phyloP scores from a whole-genome alignment of 2,888 invertebrate genomes.

The Melieria crassipennis region DNA sequence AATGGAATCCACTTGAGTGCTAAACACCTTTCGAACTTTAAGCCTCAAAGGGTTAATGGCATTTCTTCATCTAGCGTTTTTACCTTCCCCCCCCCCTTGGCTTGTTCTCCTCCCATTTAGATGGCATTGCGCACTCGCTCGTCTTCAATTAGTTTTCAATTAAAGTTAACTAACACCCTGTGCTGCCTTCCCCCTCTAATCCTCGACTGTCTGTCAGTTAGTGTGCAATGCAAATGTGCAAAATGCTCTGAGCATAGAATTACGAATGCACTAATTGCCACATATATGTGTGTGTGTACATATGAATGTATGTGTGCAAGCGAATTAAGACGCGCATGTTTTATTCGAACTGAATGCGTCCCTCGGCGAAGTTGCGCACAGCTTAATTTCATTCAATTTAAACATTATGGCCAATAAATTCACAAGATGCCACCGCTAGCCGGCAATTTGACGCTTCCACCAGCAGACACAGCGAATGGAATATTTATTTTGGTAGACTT shows the following conservation, averaged over 20 bases:
- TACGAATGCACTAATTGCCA: neutral
- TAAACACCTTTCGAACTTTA: no score
- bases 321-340: neutral
- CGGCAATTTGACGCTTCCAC: neutral
- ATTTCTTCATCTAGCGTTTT: no score
- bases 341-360: neutral
- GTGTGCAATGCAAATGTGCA: no score
- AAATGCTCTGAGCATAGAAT: no score
- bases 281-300: neutral
- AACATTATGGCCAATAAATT: slow-evolving; percentile 1
- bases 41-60: no score
- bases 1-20: no score
- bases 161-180: slow-evolving; percentile 11
- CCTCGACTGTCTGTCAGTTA: no score
- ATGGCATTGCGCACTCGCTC: neutral
- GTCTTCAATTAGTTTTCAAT: slow-evolving; percentile 31
- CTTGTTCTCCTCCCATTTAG: neutral
- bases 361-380: neutral
- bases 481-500: no score
- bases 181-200: no score
- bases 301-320: neutral
- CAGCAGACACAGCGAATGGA: neutral
- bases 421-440: neutral
- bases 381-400: neutral
- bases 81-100: neutral